Percentiles rank a stretch among this genome's conserved stretches.
These are phyloP conservation scores for Listronotus oregonensis DNA, from an alignment of 1,140 invertebrate genomes.

Conservation along the genomic window DNA sequence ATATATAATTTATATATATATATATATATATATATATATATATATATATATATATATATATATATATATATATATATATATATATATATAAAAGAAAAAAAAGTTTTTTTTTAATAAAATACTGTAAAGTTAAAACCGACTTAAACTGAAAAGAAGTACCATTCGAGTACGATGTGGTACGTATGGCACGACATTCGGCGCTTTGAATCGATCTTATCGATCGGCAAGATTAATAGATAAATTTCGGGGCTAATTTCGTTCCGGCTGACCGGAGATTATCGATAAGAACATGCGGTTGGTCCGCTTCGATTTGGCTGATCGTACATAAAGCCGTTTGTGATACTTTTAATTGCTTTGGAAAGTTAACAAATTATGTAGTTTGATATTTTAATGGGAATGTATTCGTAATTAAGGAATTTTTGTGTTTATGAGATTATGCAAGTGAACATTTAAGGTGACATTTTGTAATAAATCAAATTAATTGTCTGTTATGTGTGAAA, in stretches of 20 bases:
- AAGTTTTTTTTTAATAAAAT: no score
- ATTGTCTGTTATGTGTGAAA: background rate
- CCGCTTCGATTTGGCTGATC: background rate
- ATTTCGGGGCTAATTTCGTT: constrained; percentile 15
- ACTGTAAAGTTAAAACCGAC: no score
- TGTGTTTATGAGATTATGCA: background rate
- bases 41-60: no score
- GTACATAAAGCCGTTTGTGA: constrained; percentile 5
- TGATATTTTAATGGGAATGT: constrained; percentile 5
- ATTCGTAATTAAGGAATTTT: constrained; percentile 1
- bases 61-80: no score
- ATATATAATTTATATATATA: no score
- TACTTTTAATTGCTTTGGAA: constrained; percentile 8
- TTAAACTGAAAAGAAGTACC: no score
- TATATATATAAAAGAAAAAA: no score
- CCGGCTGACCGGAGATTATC: background rate
- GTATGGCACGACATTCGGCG: constrained; percentile 7
- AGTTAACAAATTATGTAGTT: constrained; percentile 8
- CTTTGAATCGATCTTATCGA: constrained; percentile 15
- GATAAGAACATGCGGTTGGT: constrained; percentile 8
- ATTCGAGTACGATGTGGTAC: no score
- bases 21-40: no score
- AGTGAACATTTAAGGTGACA: constrained; percentile 1
- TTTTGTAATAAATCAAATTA: constrained; percentile 15
- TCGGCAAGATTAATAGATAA: constrained; percentile 13